phyloP scores from a whole-genome alignment of 2,113 vertebrate species.

The Corydoras sp. region DNA sequence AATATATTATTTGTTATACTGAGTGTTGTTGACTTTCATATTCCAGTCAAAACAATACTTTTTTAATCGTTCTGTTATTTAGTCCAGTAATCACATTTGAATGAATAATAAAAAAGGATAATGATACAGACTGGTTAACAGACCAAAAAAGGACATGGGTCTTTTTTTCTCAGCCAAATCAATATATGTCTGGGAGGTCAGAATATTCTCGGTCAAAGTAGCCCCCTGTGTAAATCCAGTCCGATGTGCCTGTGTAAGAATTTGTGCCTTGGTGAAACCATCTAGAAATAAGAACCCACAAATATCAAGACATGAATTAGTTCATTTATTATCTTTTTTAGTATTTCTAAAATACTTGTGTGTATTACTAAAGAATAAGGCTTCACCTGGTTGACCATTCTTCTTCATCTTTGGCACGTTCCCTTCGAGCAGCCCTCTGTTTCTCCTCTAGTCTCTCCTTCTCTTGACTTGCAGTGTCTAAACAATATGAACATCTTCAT shows the following conservation, averaged over 20 bases:
- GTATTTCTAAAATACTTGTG: too few relatives aligned
- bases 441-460: slow-evolving; percentile 94
- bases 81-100: too few relatives aligned
- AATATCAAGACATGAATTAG: not conserved
- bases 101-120: too few relatives aligned
- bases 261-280: slow-evolving; percentile 87
- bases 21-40: too few relatives aligned
- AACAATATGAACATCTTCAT: not conserved
- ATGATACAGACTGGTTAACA: too few relatives aligned
- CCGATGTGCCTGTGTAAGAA: slow-evolving; percentile 77
- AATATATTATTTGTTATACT: too few relatives aligned
- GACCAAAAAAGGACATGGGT: too few relatives aligned
- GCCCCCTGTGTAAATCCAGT: slow-evolving; percentile 87
- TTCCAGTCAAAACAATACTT: too few relatives aligned
- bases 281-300: slow-evolving; percentile 54
- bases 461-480: slow-evolving; percentile 83
- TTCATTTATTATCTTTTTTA: too few relatives aligned
- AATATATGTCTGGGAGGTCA: slow-evolving; percentile 89
- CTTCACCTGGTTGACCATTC: slow-evolving; percentile 85
- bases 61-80: too few relatives aligned
- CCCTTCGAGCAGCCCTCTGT: slow-evolving; percentile 80
- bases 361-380: not conserved
- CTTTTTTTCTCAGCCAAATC: slow-evolving; percentile 46
- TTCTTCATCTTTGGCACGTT: slow-evolving; percentile 75
- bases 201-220: slow-evolving; percentile 94